phyloP scores from a whole-genome alignment of 2,888 invertebrate genomes.

The Perizoma flavofasciatum region DNA sequence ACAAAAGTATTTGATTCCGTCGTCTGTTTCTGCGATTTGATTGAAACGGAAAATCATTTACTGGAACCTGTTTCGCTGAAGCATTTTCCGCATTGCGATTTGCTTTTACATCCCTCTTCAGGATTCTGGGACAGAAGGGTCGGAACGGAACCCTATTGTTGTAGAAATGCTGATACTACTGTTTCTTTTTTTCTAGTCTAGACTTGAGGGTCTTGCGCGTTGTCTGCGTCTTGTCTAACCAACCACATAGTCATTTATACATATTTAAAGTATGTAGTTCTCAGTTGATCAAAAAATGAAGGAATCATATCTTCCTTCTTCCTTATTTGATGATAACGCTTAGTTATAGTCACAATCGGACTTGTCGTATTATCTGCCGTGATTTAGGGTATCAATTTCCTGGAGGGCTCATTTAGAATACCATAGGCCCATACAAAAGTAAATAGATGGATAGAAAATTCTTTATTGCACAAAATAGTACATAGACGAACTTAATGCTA shows the following conservation, averaged over 20 bases:
- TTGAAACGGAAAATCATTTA: constrained; percentile 52
- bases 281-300: background rate
- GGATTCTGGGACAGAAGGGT: constrained; percentile 36
- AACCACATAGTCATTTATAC: constrained; percentile 11
- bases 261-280: constrained; percentile 2
- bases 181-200: constrained; percentile 25
- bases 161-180: constrained; percentile 18
- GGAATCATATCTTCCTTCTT: background rate
- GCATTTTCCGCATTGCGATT: constrained; percentile 47
- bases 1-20: constrained; percentile 32
- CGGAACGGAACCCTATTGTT: constrained; percentile 32
- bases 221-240: constrained; percentile 14
- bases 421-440: no score
- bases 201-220: constrained; percentile 23
- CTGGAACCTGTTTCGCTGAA: constrained; percentile 43
- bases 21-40: constrained; percentile 46
- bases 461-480: no score
- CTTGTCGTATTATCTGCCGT: no score
- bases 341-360: no score
- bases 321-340: no score
- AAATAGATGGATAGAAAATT: no score
- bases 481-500: no score
- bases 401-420: no score
- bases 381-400: no score
- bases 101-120: constrained; percentile 45